Conservation (phyloP, 2,113 vertebrate genomes). For the Oreochromis spilurus region DNA sequence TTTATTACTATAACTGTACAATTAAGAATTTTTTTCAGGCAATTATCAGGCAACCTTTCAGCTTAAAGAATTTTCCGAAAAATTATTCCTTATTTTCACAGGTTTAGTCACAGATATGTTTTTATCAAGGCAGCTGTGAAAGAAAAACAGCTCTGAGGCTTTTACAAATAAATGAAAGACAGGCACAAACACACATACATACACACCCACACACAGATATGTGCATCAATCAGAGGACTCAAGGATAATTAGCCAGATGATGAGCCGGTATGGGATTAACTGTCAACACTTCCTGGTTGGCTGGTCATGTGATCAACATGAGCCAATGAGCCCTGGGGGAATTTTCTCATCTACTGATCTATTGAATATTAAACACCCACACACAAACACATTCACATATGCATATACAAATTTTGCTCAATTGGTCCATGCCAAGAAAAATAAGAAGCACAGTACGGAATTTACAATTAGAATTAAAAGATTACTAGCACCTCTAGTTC, state of each 20-base stretch:
- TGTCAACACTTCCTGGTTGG: slow-evolving; percentile 39
- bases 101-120: neutral
- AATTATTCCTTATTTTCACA: neutral
- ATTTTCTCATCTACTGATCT: slow-evolving; percentile 3
- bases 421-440: neutral
- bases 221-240: neutral
- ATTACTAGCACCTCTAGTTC: neutral
- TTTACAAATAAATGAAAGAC: neutral
- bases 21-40: rapidly evolving
- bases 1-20: neutral
- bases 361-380: neutral
- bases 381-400: neutral
- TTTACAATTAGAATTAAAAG: neutral
- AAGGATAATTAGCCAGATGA: slow-evolving; percentile 38
- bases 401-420: neutral
- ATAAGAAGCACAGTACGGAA: neutral
- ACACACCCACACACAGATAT: neutral
- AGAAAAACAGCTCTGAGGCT: neutral
- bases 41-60: neutral
- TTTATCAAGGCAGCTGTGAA: neutral
- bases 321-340: slow-evolving; percentile 30
- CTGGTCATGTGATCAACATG: slow-evolving; percentile 27
- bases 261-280: slow-evolving; percentile 27
- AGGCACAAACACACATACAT: neutral
- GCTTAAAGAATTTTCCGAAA: neutral